A percentile compares a stretch with the other conserved stretches of the same genome.
These are phyloP conservation scores for Psittacula derbiana DNA, from an alignment of 2,797 vertebrate species.

Conservation along the genomic window DNA sequence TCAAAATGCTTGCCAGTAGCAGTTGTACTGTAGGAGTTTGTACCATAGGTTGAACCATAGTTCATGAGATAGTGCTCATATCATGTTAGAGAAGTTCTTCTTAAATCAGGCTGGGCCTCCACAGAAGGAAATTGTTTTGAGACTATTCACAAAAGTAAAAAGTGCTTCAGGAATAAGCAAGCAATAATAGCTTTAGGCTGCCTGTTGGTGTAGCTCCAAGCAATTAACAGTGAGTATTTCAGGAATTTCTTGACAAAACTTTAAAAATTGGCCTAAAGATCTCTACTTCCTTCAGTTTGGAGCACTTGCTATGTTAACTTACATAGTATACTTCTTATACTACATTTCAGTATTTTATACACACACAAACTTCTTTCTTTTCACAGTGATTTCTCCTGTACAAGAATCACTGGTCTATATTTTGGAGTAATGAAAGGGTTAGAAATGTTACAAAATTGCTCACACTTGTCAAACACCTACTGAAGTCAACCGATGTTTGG, in stretches of 20 bases:
- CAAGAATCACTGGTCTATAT: neutral
- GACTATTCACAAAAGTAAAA: neutral
- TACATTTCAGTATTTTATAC: neutral
- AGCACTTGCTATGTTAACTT: neutral
- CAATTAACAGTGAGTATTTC: neutral
- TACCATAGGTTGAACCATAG: neutral
- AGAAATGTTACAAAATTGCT: neutral
- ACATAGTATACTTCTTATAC: neutral
- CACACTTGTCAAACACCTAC: neutral
- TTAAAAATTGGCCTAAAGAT: neutral
- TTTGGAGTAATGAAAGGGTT: neutral
- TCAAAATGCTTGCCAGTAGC: neutral
- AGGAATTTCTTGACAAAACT: conserved; percentile 37
- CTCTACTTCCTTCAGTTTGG: neutral
- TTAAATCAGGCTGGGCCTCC: neutral
- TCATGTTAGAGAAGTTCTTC: neutral
- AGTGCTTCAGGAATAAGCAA: neutral
- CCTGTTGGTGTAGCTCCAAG: neutral
- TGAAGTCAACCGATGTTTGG: neutral
- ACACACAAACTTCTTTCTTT: accelerated
- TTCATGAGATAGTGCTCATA: neutral
- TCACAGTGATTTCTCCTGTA: accelerated
- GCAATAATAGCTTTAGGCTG: neutral
- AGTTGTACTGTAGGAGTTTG: neutral
- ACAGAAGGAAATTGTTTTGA: neutral